Evolutionary conservation across 2,797 vertebrate genomes (phyloP).

Genomic region (Sciurus carolinensis): DNA sequence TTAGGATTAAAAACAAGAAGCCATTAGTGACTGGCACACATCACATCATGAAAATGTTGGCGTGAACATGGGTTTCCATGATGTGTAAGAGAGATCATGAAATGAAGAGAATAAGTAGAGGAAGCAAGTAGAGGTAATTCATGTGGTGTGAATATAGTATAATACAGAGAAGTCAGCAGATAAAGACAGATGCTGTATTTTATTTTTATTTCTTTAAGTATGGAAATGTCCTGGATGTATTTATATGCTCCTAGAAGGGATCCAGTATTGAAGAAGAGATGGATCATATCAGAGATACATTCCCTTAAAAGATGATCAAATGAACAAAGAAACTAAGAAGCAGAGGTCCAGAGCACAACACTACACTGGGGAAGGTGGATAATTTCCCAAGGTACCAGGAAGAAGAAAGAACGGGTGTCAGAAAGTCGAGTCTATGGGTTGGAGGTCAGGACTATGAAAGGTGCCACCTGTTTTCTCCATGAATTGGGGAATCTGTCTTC

Average conservation of each 20-base stretch:
- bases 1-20: neutral
- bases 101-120: neutral
- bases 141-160: neutral
- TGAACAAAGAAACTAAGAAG: neutral
- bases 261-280: neutral
- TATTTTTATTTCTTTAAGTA: neutral
- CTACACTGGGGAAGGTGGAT: rapidly evolving
- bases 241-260: neutral
- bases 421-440: neutral
- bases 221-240: neutral
- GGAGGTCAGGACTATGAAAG: neutral
- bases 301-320: neutral
- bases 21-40: neutral
- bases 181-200: neutral
- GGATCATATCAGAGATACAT: neutral
- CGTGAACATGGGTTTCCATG: neutral
- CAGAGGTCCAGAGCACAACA: neutral
- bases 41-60: neutral
- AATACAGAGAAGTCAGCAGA: neutral
- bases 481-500: neutral
- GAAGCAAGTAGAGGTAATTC: neutral
- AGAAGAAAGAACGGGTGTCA: neutral
- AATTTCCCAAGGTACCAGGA: neutral
- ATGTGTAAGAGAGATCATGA: neutral
- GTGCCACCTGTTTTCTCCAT: neutral